phyloP scores from a whole-genome alignment of 53 echinoderm and acorn worm species.

The Crossaster papposus region DNA sequence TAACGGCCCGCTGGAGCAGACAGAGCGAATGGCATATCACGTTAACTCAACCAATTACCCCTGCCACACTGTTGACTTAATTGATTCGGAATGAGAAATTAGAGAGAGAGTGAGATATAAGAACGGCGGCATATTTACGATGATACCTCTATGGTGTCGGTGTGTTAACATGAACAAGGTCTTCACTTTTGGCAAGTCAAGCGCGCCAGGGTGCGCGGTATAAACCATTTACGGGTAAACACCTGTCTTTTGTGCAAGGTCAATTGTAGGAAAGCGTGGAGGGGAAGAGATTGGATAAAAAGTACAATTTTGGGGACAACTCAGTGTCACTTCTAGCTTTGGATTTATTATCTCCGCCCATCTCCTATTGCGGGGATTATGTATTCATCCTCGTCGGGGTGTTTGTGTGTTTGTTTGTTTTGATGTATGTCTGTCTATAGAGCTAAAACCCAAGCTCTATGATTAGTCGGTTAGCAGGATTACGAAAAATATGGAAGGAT shows the following conservation, averaged over 20 bases:
- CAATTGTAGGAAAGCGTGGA: not conserved
- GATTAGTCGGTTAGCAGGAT: no score
- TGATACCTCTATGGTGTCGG: not conserved
- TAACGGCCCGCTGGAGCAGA: not conserved
- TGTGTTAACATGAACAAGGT: constrained; percentile 7
- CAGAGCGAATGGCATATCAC: not conserved
- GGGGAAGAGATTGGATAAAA: not conserved
- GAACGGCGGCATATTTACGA: not conserved
- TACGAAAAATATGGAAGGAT: no score
- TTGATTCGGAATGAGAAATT: constrained; percentile 35
- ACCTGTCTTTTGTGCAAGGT: constrained; percentile 17
- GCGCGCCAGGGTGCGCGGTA: not conserved
- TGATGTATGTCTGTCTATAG: no score
- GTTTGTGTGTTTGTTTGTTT: no score
- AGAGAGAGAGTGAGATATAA: not conserved
- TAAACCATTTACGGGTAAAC: not conserved
- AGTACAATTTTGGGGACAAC: not conserved
- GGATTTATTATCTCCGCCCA: no score
- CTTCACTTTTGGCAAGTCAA: not conserved
- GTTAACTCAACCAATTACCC: constrained; percentile 44
- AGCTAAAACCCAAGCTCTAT: no score
- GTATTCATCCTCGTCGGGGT: no score
- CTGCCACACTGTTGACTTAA: constrained; percentile 37
- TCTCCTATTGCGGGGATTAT: no score
- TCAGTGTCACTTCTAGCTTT: no score